Evolutionary conservation across 2,888 invertebrate species (phyloP).

Genomic region (Platycheirus rosarum): DNA sequence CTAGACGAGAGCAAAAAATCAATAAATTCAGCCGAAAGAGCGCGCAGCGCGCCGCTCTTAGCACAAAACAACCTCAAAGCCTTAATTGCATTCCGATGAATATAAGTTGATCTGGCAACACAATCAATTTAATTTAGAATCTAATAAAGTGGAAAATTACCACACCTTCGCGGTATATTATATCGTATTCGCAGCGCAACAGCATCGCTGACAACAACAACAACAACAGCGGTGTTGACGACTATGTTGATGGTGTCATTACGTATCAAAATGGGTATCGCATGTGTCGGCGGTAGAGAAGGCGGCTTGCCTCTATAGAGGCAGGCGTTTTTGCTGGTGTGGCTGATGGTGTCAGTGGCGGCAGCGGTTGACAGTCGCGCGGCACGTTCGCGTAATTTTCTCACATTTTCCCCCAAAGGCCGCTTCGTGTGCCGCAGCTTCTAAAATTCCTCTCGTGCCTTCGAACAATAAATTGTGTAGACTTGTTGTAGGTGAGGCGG

Average conservation of each 20-base stretch:
- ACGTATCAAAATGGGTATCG: conserved; percentile 59
- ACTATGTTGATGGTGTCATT: conserved; percentile 72
- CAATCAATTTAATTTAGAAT: conserved; percentile 74
- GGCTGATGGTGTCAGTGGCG: conserved; percentile 3
- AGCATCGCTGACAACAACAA: conserved; percentile 41
- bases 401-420: conserved; percentile 58
- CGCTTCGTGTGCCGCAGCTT: conserved; percentile 31
- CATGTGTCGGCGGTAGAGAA: conserved; percentile 44
- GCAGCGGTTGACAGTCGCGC: conserved; percentile 1
- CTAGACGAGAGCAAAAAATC: conserved; percentile 46
- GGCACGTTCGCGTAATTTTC: conserved; percentile 64
- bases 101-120: conserved; percentile 72
- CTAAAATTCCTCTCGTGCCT: conserved; percentile 68
- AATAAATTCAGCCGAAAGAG: conserved; percentile 29
- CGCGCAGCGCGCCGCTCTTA: conserved; percentile 40
- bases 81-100: conserved; percentile 73
- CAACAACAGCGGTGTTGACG: conserved; percentile 61
- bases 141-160: conserved; percentile 74
- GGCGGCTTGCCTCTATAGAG: conserved; percentile 14
- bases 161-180: conserved; percentile 64
- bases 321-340: conserved; percentile 2
- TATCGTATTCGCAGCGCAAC: conserved; percentile 39
- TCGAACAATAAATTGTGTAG: conserved; percentile 59
- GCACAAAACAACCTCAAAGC: conserved; percentile 61
- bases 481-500: conserved; percentile 33